Conservation (phyloP, 2,113 vertebrate genomes). For the Etia nguti region DNA sequence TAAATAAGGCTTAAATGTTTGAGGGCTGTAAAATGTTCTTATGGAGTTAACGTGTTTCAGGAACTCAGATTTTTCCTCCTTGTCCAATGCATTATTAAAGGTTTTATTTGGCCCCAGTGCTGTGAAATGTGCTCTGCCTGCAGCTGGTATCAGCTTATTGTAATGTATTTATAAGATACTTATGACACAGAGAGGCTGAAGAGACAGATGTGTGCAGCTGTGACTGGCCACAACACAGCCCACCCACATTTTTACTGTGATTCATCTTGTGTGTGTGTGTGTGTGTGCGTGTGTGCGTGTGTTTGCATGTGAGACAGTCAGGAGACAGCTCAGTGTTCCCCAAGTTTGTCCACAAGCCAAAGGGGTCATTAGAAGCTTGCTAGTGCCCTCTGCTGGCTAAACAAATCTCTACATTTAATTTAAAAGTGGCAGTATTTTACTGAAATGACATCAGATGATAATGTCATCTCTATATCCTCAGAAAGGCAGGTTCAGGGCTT, state of each 20-base stretch:
- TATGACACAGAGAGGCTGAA: constrained; percentile 4
- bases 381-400: constrained; percentile 34
- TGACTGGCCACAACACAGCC: constrained; percentile 33
- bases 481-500: neutral
- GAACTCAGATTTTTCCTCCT: neutral
- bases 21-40: neutral
- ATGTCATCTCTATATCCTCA: too few relatives aligned
- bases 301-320: neutral
- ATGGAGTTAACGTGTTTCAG: neutral
- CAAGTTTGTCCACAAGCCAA: neutral
- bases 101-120: constrained; percentile 12
- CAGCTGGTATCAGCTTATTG: constrained; percentile 37
- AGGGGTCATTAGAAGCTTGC: neutral
- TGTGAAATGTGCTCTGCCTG: constrained; percentile 10
- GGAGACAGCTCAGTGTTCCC: neutral
- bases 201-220: constrained; percentile 61
- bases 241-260: constrained; percentile 44
- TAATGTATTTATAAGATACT: constrained; percentile 47
- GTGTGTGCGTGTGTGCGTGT: neutral
- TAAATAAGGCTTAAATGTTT: constrained; percentile 5
- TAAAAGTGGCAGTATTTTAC: neutral
- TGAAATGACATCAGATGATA: neutral
- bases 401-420: neutral
- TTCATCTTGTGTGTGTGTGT: neutral
- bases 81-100: constrained; percentile 5